Evolutionary conservation across 2,797 vertebrate genomes (phyloP).

Genomic region (Lacerta viridis): DNA sequence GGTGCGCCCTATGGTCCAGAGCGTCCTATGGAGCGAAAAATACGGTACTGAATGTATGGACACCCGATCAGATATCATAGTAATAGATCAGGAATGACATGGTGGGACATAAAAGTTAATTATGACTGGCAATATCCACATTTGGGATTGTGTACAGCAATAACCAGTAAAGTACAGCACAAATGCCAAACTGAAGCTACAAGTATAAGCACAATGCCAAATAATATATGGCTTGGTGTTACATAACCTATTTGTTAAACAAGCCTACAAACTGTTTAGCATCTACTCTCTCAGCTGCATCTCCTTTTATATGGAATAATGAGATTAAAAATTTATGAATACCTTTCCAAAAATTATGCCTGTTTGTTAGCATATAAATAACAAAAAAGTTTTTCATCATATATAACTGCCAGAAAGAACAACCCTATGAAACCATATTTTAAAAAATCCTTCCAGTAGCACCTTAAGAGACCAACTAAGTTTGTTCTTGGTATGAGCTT

Average conservation of each 20-base stretch:
- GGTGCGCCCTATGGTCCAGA: no score
- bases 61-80: no score
- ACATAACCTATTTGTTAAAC: neutral
- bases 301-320: constrained; percentile 4
- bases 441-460: no score
- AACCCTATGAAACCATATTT: neutral
- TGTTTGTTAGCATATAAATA: neutral
- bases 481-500: no score
- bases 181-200: neutral
- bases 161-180: neutral
- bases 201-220: neutral
- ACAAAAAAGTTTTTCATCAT: neutral
- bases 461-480: no score
- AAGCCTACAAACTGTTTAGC: neutral
- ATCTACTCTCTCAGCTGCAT: neutral
- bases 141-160: neutral
- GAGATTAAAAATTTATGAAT: neutral
- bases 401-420: neutral
- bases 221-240: neutral
- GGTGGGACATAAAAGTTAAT: neutral
- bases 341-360: neutral
- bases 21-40: no score
- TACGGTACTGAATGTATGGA: no score
- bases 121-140: neutral
- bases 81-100: no score